A percentile compares a stretch with the other conserved stretches of the same genome.
phyloP scores from a whole-genome alignment of 1,140 invertebrate genomes.

The Drosophila pachea region DNA sequence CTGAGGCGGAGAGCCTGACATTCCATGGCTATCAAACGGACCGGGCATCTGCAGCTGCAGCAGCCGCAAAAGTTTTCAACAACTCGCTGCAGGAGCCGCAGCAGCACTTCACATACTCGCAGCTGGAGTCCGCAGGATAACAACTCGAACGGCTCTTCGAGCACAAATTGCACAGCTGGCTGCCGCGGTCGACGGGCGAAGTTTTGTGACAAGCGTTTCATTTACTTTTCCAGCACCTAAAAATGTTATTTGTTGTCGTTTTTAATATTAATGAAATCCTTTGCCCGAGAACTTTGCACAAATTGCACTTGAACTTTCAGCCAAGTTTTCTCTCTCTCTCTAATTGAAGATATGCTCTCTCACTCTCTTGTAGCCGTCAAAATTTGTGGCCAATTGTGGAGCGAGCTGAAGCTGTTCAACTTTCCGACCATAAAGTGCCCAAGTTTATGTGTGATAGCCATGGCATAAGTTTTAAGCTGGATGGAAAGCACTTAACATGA shows the following conservation, averaged over 20 bases:
- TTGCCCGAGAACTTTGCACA: constrained; percentile 49
- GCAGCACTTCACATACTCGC: constrained; percentile 38
- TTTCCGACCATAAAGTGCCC: constrained; percentile 7
- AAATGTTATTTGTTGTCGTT: constrained; percentile 23
- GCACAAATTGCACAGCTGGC: constrained; percentile 69
- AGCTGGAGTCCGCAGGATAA: constrained; percentile 29
- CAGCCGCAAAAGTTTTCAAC: neutral
- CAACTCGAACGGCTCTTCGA: neutral
- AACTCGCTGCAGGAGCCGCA: neutral
- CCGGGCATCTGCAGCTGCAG: too few relatives aligned
- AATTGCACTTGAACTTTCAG: constrained; percentile 51
- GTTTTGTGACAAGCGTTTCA: constrained; percentile 57
- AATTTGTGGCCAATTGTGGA: constrained; percentile 18
- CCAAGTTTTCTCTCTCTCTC: constrained; percentile 47
- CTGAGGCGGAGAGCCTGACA: too few relatives aligned
- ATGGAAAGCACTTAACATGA: too few relatives aligned
- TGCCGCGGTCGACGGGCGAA: constrained; percentile 14
- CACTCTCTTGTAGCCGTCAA: constrained; percentile 42
- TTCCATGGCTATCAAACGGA: too few relatives aligned
- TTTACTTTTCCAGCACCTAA: constrained; percentile 49
- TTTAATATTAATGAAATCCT: constrained; percentile 73
- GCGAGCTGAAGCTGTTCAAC: constrained; percentile 13
- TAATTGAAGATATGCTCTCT: constrained; percentile 57
- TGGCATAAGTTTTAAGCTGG: neutral
- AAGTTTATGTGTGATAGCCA: constrained; percentile 15